These are phyloP conservation scores for Alfaro cultratus DNA, from an alignment of 2,797 vertebrate species.

Conservation along the genomic window DNA sequence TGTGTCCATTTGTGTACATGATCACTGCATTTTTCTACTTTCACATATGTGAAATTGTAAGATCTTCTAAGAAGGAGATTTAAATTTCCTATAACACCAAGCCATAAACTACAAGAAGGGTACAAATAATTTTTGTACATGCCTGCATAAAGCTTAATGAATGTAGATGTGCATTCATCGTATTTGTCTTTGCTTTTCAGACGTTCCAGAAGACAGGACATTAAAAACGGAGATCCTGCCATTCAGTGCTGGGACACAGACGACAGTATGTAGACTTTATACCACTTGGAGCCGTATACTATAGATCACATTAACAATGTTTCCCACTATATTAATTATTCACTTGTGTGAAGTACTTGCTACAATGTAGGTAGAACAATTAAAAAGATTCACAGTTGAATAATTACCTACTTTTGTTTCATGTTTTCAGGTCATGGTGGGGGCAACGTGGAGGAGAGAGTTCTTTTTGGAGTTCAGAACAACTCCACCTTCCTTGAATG, in stretches of 20 bases:
- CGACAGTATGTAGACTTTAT: slow-evolving; percentile 84
- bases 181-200: slow-evolving; percentile 74
- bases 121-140: background rate
- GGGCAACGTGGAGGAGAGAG: slow-evolving; percentile 89
- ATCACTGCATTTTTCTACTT: background rate
- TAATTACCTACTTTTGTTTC: background rate
- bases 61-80: background rate
- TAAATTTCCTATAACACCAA: background rate
- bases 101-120: background rate
- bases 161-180: background rate
- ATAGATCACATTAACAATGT: too few species aligned
- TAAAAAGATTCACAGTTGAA: slow-evolving; percentile 4
- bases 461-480: slow-evolving; percentile 94
- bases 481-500: slow-evolving; percentile 99
- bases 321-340: background rate
- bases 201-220: slow-evolving; percentile 95
- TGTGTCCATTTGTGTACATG: background rate
- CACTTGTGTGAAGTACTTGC: background rate
- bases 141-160: background rate
- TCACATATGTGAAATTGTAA: background rate
- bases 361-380: background rate
- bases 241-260: slow-evolving; percentile 95
- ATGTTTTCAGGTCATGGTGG: slow-evolving; percentile 78
- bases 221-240: slow-evolving; percentile 95
- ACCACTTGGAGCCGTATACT: background rate